Evolutionary conservation across 1,140 invertebrate genomes (phyloP).

Genomic region (Zaprionus africanus): DNA sequence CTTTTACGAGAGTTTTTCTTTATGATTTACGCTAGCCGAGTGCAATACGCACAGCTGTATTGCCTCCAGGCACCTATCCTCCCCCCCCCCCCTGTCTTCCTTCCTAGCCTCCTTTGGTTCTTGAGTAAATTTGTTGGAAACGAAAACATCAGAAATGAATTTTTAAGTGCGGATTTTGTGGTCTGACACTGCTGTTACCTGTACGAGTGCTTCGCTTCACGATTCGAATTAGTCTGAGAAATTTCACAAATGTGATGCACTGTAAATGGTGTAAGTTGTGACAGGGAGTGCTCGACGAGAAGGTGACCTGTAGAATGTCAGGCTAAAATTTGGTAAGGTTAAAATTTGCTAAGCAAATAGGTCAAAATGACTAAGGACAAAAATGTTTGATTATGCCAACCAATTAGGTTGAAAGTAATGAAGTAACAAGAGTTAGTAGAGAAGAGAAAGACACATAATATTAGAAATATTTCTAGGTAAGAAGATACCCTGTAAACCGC

Average conservation of each 20-base stretch:
- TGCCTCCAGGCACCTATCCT: not conserved
- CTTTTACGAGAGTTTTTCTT: slow-evolving; percentile 70
- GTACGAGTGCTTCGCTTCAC: slow-evolving; percentile 8
- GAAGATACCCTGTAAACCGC: no score
- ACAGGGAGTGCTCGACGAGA: not conserved
- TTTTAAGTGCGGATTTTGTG: slow-evolving; percentile 62
- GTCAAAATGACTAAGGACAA: no score
- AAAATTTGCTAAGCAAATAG: no score
- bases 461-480: no score
- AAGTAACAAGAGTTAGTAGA: no score
- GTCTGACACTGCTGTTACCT: slow-evolving; percentile 38
- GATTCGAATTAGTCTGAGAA: slow-evolving; percentile 44
- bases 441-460: no score
- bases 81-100: not conserved
- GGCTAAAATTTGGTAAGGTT: not conserved
- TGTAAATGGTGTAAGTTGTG: not conserved
- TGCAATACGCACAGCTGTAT: slow-evolving; percentile 41
- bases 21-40: slow-evolving; percentile 58
- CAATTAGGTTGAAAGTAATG: no score
- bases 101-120: not conserved
- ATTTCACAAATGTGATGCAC: slow-evolving; percentile 38
- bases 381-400: no score
- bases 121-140: slow-evolving; percentile 59
- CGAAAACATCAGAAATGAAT: slow-evolving; percentile 63
- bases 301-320: not conserved